These are phyloP conservation scores for Rapana venosa DNA, from an alignment of 2,888 invertebrate genomes.

Conservation along the genomic window DNA sequence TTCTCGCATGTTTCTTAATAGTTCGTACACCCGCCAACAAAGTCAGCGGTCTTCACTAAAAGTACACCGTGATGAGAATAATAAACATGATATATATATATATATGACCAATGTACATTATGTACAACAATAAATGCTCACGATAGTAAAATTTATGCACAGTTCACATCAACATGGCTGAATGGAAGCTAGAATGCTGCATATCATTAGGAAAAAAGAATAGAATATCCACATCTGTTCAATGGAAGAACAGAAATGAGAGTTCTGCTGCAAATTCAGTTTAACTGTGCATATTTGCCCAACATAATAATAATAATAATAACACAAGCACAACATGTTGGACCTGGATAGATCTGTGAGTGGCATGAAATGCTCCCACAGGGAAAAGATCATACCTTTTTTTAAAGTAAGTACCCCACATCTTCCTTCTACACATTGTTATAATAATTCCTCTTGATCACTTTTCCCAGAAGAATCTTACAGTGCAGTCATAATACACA, in stretches of 20 bases:
- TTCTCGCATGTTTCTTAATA: too few relatives aligned
- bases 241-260: background rate
- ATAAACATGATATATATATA: background rate
- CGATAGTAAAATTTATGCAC: slow-evolving; percentile 2
- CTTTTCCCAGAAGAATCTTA: too few relatives aligned
- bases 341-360: too few relatives aligned
- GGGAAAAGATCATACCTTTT: too few relatives aligned
- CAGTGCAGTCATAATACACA: too few relatives aligned
- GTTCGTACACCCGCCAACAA: background rate
- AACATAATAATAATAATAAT: background rate
- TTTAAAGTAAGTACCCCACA: too few relatives aligned
- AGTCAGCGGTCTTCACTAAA: background rate
- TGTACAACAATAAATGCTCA: slow-evolving; percentile 9
- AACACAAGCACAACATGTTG: background rate
- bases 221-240: background rate
- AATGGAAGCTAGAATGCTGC: slow-evolving; percentile 10
- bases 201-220: background rate
- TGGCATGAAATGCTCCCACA: too few relatives aligned
- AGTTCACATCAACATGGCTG: background rate
- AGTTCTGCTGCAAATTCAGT: background rate
- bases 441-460: too few relatives aligned
- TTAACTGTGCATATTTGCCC: background rate
- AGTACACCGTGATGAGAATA: slow-evolving; percentile 12
- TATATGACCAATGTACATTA: slow-evolving; percentile 7
- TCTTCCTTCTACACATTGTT: too few relatives aligned